Conservation (phyloP, 2,113 vertebrate genomes). For the Peromyscus maniculatus region DNA sequence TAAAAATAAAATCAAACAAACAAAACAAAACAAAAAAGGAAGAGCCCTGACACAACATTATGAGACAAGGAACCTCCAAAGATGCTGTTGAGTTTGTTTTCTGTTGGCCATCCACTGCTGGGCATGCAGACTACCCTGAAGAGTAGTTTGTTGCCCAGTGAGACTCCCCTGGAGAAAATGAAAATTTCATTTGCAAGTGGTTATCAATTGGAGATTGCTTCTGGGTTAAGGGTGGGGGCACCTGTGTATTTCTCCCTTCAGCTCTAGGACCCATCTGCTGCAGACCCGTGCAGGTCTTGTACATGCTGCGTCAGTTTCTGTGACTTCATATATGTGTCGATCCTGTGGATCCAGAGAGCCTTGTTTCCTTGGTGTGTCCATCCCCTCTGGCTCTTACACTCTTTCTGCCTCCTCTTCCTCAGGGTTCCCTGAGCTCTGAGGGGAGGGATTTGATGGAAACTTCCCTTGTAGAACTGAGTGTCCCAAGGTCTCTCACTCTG, state of each 20-base stretch:
- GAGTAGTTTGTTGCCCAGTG: neutral
- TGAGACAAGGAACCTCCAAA: neutral
- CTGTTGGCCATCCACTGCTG: neutral
- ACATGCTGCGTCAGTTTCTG: neutral
- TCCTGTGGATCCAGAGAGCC: neutral
- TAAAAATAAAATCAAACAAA: neutral
- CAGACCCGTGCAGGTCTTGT: neutral
- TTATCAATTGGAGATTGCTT: neutral
- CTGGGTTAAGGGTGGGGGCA: too few relatives aligned
- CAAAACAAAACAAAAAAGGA: neutral
- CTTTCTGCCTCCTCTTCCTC: neutral
- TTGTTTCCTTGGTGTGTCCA: neutral
- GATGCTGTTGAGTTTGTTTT: neutral
- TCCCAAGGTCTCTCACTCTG: neutral
- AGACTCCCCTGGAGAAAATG: too few relatives aligned
- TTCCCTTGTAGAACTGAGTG: neutral
- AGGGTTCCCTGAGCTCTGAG: neutral
- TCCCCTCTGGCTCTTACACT: neutral
- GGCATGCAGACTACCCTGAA: neutral
- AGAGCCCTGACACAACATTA: neutral
- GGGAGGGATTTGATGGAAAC: neutral
- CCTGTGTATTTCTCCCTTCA: neutral
- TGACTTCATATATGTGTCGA: neutral
- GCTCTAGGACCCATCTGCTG: neutral
- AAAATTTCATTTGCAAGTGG: too few relatives aligned